These are phyloP conservation scores for Pemphredon lugubris DNA, from an alignment of 2,888 invertebrate species.

Conservation along the genomic window DNA sequence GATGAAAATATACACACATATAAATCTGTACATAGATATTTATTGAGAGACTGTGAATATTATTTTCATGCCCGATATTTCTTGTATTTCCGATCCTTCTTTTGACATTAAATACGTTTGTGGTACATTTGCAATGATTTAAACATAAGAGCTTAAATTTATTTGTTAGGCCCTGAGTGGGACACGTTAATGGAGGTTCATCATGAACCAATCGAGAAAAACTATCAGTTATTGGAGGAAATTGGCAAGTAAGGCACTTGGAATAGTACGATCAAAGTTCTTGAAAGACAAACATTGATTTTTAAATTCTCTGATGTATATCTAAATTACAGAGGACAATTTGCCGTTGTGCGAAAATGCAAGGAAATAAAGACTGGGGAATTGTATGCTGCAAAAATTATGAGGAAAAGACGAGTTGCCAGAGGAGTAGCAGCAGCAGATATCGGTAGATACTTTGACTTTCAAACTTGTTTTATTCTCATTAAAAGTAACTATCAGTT, in stretches of 20 bases:
- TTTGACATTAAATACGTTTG: too few species aligned
- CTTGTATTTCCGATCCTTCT: too few species aligned
- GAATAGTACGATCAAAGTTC: too few species aligned
- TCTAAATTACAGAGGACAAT: conserved; percentile 84
- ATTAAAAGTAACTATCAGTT: conserved; percentile 3
- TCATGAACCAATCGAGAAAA: conserved; percentile 82
- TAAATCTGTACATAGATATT: too few species aligned
- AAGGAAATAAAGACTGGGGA: conserved; percentile 82
- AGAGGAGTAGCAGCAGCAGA: conserved; percentile 84
- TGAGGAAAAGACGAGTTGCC: conserved; percentile 83
- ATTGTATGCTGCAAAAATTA: conserved; percentile 85
- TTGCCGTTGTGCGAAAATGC: conserved; percentile 85
- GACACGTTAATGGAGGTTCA: conserved; percentile 81
- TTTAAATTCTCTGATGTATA: too few species aligned
- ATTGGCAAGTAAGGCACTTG: conserved; percentile 84
- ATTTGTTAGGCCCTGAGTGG: conserved; percentile 75
- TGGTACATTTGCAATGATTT: too few species aligned
- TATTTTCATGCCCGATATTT: too few species aligned
- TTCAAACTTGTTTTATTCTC: neutral
- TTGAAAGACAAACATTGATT: too few species aligned
- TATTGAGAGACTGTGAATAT: too few species aligned
- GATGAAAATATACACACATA: too few species aligned
- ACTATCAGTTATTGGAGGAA: conserved; percentile 83
- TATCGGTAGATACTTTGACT: conserved; percentile 78
- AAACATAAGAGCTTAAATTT: conserved; percentile 18